These are phyloP conservation scores for Chlorodrepanis virens DNA, from an alignment of 2,113 vertebrate genomes.

Conservation along the genomic window DNA sequence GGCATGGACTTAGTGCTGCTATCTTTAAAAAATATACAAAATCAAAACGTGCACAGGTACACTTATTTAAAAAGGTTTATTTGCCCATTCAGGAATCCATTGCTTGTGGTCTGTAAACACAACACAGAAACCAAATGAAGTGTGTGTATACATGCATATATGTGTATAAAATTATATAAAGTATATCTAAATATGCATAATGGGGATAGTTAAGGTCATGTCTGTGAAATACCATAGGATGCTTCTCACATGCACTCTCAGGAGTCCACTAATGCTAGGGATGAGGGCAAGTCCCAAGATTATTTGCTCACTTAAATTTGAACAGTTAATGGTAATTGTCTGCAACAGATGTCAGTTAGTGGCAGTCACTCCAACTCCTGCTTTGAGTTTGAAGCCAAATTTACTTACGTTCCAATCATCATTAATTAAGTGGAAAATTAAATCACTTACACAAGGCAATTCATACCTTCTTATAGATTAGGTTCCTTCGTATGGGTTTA, in stretches of 20 bases:
- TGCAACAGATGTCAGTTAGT: slow-evolving; percentile 35
- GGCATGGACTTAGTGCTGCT: slow-evolving; percentile 75
- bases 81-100: slow-evolving; percentile 71
- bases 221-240: slow-evolving; percentile 69
- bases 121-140: slow-evolving; percentile 77
- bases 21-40: background rate
- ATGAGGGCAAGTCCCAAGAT: slow-evolving; percentile 35
- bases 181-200: slow-evolving; percentile 74
- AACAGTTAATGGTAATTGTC: slow-evolving; percentile 17
- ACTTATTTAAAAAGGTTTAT: slow-evolving; percentile 55
- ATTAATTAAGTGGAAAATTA: slow-evolving; percentile 63
- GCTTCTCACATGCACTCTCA: slow-evolving; percentile 57
- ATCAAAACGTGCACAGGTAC: slow-evolving; percentile 70
- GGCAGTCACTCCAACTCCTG: slow-evolving; percentile 47
- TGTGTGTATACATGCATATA: slow-evolving; percentile 73
- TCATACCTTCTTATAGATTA: slow-evolving; percentile 50
- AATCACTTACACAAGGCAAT: slow-evolving; percentile 62
- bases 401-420: slow-evolving; percentile 64
- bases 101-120: slow-evolving; percentile 71
- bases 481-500: slow-evolving; percentile 56
- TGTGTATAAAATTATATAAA: slow-evolving; percentile 76
- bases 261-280: slow-evolving; percentile 53
- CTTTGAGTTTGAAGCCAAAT: slow-evolving; percentile 68
- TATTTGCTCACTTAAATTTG: slow-evolving; percentile 54
- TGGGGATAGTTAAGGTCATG: slow-evolving; percentile 68